These are phyloP conservation scores for Enteromius mattozi DNA, from an alignment of 2,797 vertebrate genomes.

Conservation along the genomic window DNA sequence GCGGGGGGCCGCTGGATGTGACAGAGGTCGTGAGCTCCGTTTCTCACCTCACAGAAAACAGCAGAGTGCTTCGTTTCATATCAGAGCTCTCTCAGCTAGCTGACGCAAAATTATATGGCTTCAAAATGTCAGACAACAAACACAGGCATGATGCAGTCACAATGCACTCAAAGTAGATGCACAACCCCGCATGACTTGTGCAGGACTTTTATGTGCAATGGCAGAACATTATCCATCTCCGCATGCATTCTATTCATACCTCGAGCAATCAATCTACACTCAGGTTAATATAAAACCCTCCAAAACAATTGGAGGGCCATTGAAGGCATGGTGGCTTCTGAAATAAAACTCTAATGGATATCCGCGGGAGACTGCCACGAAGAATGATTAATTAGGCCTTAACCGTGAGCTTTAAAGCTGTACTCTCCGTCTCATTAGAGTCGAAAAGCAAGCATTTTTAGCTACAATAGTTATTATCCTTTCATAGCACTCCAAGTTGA, in stretches of 20 bases:
- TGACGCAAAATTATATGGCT: conserved; percentile 50
- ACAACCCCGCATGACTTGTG: conserved; percentile 57
- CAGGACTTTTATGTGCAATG: conserved; percentile 63
- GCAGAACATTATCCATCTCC: conserved; percentile 69
- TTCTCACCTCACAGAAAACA: conserved; percentile 60
- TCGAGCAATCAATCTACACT: conserved; percentile 74
- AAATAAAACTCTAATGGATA: conserved; percentile 81
- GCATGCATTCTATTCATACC: conserved; percentile 68
- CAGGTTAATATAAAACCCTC: conserved; percentile 75
- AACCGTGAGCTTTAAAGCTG: conserved; percentile 79
- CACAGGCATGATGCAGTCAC: not conserved
- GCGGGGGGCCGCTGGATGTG: conserved; percentile 57
- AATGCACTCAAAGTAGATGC: conserved; percentile 53
- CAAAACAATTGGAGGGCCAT: conserved; percentile 71
- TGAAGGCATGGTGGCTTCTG: conserved; percentile 71
- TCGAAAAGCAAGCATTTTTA: conserved; percentile 80
- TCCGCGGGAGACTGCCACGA: conserved; percentile 83
- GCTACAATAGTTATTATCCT: conserved; percentile 87
- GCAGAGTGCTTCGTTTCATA: not conserved
- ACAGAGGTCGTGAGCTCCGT: conserved; percentile 62
- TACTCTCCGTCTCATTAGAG: conserved; percentile 84
- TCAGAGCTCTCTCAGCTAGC: conserved; percentile 51
- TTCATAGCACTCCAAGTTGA: conserved; percentile 83
- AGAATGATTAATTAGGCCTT: conserved; percentile 91
- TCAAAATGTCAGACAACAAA: conserved; percentile 51